Evolutionary conservation across 2,797 vertebrate genomes (phyloP).

Genomic region (Furcifer pardalis): DNA sequence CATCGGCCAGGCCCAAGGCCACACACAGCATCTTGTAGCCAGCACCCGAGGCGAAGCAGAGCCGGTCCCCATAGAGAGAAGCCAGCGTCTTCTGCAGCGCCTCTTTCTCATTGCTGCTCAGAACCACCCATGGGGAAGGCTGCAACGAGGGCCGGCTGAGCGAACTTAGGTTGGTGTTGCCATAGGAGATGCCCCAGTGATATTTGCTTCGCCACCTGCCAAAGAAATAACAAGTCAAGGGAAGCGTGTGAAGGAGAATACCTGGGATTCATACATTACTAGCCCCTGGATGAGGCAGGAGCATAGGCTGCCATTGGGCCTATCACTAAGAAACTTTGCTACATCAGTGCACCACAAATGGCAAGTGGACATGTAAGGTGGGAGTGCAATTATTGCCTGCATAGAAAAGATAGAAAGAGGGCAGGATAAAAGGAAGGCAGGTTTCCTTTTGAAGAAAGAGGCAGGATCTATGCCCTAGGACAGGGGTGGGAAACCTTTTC

Average conservation of each 20-base stretch:
- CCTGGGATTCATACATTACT: too few relatives aligned
- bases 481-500: too few relatives aligned
- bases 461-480: too few relatives aligned
- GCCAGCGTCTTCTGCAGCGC: slow-evolving; percentile 73
- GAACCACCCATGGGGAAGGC: slow-evolving; percentile 65
- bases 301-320: not conserved
- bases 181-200: slow-evolving; percentile 80
- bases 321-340: not conserved
- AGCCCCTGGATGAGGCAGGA: not conserved
- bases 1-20: slow-evolving; percentile 79
- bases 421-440: not conserved
- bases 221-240: not conserved
- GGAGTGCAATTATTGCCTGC: not conserved
- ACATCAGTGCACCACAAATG: not conserved
- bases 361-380: not conserved
- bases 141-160: slow-evolving; percentile 18
- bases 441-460: too few relatives aligned
- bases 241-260: not conserved
- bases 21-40: slow-evolving; percentile 86
- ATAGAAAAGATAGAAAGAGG: not conserved
- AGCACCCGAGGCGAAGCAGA: slow-evolving; percentile 79
- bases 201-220: slow-evolving; percentile 82
- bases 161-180: slow-evolving; percentile 69
- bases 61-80: slow-evolving; percentile 64
- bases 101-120: slow-evolving; percentile 80